phyloP scores from a whole-genome alignment of 1,140 invertebrate species.

The Campoletis sonorensis region DNA sequence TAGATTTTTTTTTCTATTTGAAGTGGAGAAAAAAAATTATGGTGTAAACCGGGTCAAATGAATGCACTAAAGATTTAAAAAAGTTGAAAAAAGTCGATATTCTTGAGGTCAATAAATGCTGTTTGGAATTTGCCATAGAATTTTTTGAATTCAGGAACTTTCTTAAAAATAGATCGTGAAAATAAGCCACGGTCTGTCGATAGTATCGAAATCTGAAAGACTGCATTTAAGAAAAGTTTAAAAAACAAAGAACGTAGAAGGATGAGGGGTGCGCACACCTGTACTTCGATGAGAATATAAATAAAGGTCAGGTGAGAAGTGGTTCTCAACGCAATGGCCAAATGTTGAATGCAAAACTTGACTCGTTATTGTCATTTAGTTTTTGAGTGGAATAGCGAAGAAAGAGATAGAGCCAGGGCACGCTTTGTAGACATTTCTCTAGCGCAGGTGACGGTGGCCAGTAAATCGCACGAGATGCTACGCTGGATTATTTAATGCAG shows the following conservation, averaged over 20 bases:
- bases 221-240: neutral
- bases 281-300: constrained; percentile 32
- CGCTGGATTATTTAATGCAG: constrained; percentile 43
- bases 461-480: constrained; percentile 51
- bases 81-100: no score
- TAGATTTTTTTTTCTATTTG: no score
- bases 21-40: no score
- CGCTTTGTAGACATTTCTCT: neutral
- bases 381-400: neutral
- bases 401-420: neutral
- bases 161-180: no score
- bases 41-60: no score
- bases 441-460: constrained; percentile 42
- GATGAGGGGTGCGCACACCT: constrained; percentile 1
- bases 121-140: neutral
- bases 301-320: constrained; percentile 25
- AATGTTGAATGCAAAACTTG: neutral
- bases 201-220: neutral
- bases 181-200: no score
- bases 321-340: constrained; percentile 3
- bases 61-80: no score
- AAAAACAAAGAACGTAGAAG: neutral
- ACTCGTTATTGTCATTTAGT: neutral
- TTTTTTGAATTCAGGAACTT: no score
- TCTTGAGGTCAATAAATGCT: no score